A percentile compares a stretch with the other conserved stretches of the same genome.
Evolutionary conservation across 2,797 vertebrate genomes (phyloP).

Genomic region (Syngnathus rostellatus): DNA sequence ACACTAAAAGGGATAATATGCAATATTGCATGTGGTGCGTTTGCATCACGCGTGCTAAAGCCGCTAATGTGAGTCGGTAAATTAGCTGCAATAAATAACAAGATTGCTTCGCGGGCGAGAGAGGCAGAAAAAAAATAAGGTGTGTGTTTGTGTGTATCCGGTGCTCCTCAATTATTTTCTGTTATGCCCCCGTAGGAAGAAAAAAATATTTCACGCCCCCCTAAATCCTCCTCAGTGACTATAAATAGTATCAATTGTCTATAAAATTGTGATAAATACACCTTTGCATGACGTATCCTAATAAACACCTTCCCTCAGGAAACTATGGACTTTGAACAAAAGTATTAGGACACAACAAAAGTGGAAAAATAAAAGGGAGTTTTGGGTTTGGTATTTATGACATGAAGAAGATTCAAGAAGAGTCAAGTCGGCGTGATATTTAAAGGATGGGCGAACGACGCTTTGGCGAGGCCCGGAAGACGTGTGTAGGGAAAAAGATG

Average conservation of each 20-base stretch:
- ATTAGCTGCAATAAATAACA: neutral
- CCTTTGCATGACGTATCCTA: no score
- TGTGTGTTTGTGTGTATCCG: neutral
- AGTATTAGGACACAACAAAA: neutral
- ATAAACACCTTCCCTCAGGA: no score
- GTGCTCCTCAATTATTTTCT: no score
- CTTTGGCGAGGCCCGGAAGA: neutral
- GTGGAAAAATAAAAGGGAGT: no score
- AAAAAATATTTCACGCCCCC: no score
- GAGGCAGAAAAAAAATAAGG: neutral
- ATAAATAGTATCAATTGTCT: no score
- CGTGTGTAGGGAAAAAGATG: slow-evolving; percentile 6
- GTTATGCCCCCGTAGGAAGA: no score
- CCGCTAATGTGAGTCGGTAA: slow-evolving; percentile 1
- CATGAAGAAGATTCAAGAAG: neutral
- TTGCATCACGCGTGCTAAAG: neutral
- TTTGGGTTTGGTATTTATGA: neutral
- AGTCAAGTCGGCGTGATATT: neutral
- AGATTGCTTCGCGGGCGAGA: neutral
- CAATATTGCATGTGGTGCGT: neutral
- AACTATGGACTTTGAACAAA: neutral
- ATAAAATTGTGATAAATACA: no score
- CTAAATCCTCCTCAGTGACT: no score
- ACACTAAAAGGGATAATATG: slow-evolving; percentile 1
- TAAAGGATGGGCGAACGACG: neutral